These are phyloP conservation scores for Cranoglanis bouderius DNA, from an alignment of 2,113 vertebrate species.

Conservation along the genomic window DNA sequence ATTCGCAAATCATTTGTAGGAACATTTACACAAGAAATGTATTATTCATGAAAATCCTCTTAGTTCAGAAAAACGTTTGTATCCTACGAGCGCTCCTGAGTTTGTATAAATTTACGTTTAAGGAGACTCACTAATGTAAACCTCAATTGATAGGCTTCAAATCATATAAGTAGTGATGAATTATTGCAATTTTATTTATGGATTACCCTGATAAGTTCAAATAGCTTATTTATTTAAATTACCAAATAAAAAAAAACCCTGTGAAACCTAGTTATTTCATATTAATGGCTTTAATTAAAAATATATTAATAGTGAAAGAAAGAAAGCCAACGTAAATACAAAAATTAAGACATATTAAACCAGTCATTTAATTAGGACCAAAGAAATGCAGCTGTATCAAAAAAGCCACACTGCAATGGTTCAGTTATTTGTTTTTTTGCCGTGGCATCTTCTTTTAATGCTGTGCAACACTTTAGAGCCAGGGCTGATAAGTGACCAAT, in stretches of 20 bases:
- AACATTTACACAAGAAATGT: background rate
- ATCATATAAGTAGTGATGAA: no score
- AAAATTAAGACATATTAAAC: background rate
- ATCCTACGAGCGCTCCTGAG: background rate
- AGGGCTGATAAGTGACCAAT: background rate
- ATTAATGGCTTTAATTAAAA: background rate
- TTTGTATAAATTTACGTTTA: no score
- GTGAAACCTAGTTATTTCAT: no score
- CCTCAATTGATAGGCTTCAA: no score
- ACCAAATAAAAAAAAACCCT: no score
- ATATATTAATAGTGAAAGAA: no score
- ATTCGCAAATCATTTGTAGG: background rate
- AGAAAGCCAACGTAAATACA: no score
- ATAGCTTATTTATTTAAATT: background rate
- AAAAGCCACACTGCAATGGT: rapidly evolving
- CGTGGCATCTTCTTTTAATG: no score
- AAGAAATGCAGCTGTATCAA: background rate
- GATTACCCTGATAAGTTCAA: background rate
- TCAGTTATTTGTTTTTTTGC: background rate
- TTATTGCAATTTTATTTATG: no score
- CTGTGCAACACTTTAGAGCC: no score
- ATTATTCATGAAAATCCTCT: background rate
- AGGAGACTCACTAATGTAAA: background rate
- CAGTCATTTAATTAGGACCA: background rate
- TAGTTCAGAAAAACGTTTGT: background rate